Conservation (phyloP, 2,113 vertebrate species). For the Cavia porcellus region DNA sequence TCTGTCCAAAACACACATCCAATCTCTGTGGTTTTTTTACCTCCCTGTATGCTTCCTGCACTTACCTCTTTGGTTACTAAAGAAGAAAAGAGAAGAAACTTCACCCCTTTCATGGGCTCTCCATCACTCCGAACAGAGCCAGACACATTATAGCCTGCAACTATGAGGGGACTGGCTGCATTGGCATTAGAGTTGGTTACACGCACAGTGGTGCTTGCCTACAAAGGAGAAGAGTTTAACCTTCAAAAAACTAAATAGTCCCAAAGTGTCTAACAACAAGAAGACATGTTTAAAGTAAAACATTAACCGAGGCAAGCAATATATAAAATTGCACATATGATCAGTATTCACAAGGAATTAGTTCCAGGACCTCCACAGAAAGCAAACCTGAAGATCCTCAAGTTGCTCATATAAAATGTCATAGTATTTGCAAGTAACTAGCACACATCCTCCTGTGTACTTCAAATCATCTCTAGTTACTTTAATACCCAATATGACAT, state of each 20-base stretch:
- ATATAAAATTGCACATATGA: background rate
- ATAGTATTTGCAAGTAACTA: background rate
- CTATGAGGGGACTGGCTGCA: constrained; percentile 91
- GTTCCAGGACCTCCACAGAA: background rate
- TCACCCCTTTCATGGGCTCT: constrained; percentile 99
- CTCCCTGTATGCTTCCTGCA: background rate
- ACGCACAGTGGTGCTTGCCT: constrained; percentile 93
- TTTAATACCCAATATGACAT: too few species aligned
- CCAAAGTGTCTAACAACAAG: background rate
- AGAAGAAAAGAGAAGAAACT: constrained; percentile 97
- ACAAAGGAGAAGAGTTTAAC: constrained; percentile 17
- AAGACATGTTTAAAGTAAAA: background rate
- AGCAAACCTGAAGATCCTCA: background rate
- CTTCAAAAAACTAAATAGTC: background rate
- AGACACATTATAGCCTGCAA: constrained; percentile 96
- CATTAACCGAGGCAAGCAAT: background rate
- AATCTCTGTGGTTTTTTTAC: background rate
- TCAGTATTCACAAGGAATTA: background rate
- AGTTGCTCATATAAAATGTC: background rate
- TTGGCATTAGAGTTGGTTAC: constrained; percentile 94
- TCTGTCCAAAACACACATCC: background rate
- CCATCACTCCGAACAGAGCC: constrained; percentile 97
- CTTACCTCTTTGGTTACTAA: constrained; percentile 92
- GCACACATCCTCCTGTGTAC: background rate
- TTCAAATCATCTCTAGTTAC: background rate